phyloP scores from a whole-genome alignment of 2,888 invertebrate genomes.

The Platypus cylindrus region DNA sequence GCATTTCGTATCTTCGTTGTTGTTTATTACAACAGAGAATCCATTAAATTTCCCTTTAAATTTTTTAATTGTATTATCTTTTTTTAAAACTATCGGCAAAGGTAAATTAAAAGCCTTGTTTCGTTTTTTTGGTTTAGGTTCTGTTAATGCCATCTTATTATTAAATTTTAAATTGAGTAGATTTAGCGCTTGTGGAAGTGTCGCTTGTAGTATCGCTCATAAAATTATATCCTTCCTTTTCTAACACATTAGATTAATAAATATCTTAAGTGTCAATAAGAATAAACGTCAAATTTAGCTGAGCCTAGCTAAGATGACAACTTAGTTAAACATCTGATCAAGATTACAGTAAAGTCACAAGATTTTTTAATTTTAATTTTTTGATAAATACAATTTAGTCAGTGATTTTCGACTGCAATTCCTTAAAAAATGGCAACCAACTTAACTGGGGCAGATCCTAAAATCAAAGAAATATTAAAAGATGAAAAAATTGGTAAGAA shows the following conservation, averaged over 20 bases:
- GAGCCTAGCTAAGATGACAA: too few species aligned
- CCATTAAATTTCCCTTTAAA: conserved; percentile 56
- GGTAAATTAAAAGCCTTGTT: conserved; percentile 31
- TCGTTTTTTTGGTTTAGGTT: conserved; percentile 21
- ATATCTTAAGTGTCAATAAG: too few species aligned
- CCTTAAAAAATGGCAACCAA: conserved; percentile 12
- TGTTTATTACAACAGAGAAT: conserved; percentile 49
- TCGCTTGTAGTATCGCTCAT: conserved; percentile 6
- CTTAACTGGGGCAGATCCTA: conserved; percentile 30
- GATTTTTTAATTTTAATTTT: too few species aligned
- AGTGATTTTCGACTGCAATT: not conserved
- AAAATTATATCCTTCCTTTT: conserved; percentile 4
- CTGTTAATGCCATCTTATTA: conserved; percentile 21
- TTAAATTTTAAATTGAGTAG: too few species aligned
- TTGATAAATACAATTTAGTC: not conserved
- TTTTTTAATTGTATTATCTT: conserved; percentile 37
- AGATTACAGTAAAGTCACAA: conserved; percentile 2
- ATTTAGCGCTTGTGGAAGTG: conserved; percentile 13
- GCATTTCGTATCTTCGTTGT: conserved; percentile 44
- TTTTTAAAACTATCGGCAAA: conserved; percentile 35
- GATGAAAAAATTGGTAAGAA: conserved; percentile 76
- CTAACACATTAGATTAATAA: too few species aligned
- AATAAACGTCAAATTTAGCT: too few species aligned
- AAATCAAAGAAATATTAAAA: conserved; percentile 61
- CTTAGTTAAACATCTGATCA: too few species aligned